These are phyloP conservation scores for Mirounga angustirostris DNA, from an alignment of 2,113 vertebrate species.

Conservation along the genomic window DNA sequence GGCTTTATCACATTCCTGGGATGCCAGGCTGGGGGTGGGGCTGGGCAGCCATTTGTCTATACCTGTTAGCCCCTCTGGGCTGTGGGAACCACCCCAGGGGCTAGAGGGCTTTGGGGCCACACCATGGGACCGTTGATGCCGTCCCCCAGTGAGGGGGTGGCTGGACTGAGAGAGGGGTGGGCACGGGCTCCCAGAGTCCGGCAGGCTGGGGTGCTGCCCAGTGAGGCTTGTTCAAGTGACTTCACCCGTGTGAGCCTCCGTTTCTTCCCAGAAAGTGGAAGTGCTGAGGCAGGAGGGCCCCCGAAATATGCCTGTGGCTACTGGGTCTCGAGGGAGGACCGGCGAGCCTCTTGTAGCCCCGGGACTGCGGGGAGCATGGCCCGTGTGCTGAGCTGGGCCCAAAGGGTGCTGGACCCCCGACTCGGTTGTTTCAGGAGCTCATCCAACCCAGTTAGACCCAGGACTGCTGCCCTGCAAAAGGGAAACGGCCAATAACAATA, in stretches of 20 bases:
- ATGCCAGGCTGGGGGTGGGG: conserved; percentile 80
- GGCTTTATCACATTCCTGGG: conserved; percentile 88
- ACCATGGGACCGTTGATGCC: fast-evolving
- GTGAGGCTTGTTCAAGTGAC: not conserved
- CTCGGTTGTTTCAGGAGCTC: not conserved
- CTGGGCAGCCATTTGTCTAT: not conserved
- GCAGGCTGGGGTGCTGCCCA: not conserved
- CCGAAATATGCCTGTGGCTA: fast-evolving
- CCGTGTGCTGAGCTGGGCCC: fast-evolving
- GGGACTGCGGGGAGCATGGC: fast-evolving
- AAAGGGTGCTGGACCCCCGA: fast-evolving
- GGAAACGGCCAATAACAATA: not conserved
- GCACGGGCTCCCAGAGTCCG: not conserved
- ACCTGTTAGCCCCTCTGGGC: not conserved
- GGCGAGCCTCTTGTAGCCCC: not conserved
- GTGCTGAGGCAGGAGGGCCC: fast-evolving
- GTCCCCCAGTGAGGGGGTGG: not conserved
- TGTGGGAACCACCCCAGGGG: not conserved
- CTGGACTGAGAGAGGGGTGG: no score
- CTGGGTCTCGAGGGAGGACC: not conserved
- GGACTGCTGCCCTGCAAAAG: not conserved
- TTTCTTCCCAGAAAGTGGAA: not conserved
- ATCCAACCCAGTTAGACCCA: not conserved
- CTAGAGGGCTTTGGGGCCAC: not conserved
- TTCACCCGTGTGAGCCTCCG: not conserved